Evolutionary conservation across 2,113 vertebrate species (phyloP).

Genomic region (Daubentonia madagascariensis): DNA sequence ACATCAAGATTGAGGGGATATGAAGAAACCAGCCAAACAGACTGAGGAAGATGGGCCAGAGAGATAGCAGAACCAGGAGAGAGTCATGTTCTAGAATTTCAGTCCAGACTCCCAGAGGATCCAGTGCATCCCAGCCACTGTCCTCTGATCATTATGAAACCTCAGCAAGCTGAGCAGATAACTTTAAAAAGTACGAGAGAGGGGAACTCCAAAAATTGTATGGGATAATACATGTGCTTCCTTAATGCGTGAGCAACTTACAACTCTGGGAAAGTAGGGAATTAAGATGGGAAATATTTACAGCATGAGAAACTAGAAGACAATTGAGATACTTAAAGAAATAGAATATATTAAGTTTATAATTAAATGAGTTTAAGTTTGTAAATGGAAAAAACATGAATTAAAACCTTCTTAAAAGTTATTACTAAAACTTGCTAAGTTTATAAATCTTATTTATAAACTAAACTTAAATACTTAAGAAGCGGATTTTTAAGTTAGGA

Average conservation of each 20-base stretch:
- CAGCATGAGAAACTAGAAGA: neutral
- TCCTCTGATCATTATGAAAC: neutral
- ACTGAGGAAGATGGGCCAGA: neutral
- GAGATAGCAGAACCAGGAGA: neutral
- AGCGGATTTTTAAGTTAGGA: neutral
- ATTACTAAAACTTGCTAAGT: neutral
- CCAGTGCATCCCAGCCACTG: neutral
- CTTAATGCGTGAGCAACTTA: neutral
- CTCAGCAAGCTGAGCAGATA: neutral
- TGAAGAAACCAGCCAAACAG: neutral
- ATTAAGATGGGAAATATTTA: neutral
- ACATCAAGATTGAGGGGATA: neutral
- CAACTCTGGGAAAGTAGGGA: neutral
- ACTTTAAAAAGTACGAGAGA: neutral
- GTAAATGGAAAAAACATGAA: neutral
- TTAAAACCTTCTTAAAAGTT: neutral
- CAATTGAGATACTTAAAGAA: neutral
- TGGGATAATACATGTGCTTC: neutral
- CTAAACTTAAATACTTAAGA: neutral
- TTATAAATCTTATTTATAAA: neutral
- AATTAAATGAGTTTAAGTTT: conserved; percentile 4
- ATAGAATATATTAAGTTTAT: neutral
- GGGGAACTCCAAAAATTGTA: neutral
- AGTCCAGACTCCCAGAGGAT: neutral
- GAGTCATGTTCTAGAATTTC: neutral